Evolutionary conservation across 1,140 invertebrate genomes (phyloP).

Genomic region (Sinella curviseta): DNA sequence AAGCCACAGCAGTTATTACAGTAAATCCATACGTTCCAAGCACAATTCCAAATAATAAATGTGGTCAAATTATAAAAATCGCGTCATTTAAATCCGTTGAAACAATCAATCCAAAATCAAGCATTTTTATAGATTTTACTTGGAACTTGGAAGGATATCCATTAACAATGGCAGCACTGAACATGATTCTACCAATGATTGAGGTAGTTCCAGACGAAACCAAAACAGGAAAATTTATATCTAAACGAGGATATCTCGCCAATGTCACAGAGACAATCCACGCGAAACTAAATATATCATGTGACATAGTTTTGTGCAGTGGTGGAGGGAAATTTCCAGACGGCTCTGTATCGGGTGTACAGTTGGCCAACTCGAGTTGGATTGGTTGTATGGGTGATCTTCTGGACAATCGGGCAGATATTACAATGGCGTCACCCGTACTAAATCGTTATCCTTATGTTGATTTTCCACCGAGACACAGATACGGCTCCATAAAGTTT

Average conservation of each 20-base stretch:
- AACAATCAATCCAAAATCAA: background rate
- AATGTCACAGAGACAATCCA: conserved; percentile 3
- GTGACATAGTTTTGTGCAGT: background rate
- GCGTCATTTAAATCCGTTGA: background rate
- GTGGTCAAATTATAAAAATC: background rate
- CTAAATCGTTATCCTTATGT: background rate
- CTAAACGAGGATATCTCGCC: background rate
- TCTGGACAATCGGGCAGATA: background rate
- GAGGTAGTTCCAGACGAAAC: background rate
- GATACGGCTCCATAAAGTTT: background rate
- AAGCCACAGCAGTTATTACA: background rate
- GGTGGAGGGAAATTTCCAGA: background rate
- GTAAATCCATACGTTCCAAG: background rate
- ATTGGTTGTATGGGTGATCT: conserved; percentile 4
- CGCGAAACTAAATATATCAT: background rate
- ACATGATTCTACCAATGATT: background rate
- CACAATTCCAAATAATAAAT: background rate
- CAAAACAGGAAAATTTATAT: background rate
- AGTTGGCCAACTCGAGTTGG: background rate
- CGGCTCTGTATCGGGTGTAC: background rate
- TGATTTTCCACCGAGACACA: background rate
- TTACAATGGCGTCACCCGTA: background rate
- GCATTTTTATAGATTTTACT: conserved; percentile 1
- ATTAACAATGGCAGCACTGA: background rate
- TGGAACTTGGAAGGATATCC: background rate